These are phyloP conservation scores for Cyclophora punctaria DNA, from an alignment of 2,888 invertebrate species.

Conservation along the genomic window DNA sequence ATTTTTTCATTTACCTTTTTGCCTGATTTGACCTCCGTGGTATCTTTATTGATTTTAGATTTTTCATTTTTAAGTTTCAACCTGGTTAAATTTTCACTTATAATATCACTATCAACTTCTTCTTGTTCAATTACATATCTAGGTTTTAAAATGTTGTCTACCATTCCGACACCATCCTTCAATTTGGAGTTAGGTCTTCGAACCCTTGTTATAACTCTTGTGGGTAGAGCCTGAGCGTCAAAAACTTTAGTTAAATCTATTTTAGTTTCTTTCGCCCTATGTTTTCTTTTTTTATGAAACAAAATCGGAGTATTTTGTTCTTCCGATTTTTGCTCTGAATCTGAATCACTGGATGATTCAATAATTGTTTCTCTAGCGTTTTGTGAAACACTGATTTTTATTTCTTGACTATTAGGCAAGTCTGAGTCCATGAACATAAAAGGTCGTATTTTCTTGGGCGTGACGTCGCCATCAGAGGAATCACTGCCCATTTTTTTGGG, in stretches of 20 bases:
- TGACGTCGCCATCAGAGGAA: constrained; percentile 43
- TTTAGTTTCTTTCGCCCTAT: constrained; percentile 33
- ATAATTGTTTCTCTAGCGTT: constrained; percentile 21
- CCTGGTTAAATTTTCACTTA: constrained; percentile 46
- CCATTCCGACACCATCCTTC: constrained; percentile 15
- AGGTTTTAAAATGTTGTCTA: constrained; percentile 36
- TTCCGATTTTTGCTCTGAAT: constrained; percentile 39
- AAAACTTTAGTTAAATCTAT: constrained; percentile 45
- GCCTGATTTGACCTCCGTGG: neutral
- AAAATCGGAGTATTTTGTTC: constrained; percentile 40
- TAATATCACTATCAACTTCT: constrained; percentile 45
- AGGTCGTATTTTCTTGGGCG: constrained; percentile 44
- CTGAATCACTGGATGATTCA: constrained; percentile 53
- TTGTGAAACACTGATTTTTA: constrained; percentile 38
- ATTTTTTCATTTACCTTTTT: neutral
- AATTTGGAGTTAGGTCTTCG: constrained; percentile 51
- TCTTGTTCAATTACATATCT: constrained; percentile 41
- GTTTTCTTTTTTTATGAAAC: constrained; percentile 32
- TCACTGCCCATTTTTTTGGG: constrained; percentile 37
- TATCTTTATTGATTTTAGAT: constrained; percentile 25
- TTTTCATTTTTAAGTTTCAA: constrained; percentile 39
- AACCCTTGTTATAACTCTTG: constrained; percentile 47
- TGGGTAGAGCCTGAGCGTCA: constrained; percentile 39
- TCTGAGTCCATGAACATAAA: constrained; percentile 43
- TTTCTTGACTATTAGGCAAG: constrained; percentile 60